phyloP scores from a whole-genome alignment of 2,888 invertebrate genomes.

The Lepidocyrtinus sp. region DNA sequence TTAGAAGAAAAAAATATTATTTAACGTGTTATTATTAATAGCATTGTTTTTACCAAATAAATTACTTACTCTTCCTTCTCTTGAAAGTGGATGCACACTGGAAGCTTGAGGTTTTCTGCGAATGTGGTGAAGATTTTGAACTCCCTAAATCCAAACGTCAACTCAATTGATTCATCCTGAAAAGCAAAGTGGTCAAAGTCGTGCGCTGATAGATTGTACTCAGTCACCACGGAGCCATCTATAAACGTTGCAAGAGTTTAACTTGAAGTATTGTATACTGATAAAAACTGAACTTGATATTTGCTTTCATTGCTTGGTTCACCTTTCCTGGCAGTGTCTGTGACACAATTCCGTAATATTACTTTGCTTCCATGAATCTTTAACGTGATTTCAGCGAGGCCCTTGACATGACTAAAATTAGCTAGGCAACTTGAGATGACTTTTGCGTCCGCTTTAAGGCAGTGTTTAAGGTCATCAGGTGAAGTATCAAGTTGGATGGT shows the following conservation, averaged over 20 bases:
- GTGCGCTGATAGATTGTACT: slow-evolving; percentile 60
- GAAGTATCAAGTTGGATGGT: slow-evolving; percentile 55
- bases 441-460: slow-evolving; percentile 61
- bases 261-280: background rate
- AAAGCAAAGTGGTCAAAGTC: slow-evolving; percentile 62
- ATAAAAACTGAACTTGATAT: no score
- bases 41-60: background rate
- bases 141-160: slow-evolving; percentile 64
- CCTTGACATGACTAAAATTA: slow-evolving; percentile 62
- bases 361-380: slow-evolving; percentile 55
- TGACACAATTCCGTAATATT: slow-evolving; percentile 58
- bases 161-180: slow-evolving; percentile 49
- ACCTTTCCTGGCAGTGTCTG: slow-evolving; percentile 65
- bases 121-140: slow-evolving; percentile 63
- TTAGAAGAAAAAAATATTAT: background rate
- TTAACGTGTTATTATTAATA: background rate
- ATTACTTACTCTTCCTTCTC: slow-evolving; percentile 60
- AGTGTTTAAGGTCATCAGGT: slow-evolving; percentile 41
- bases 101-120: slow-evolving; percentile 64
- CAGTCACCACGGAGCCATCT: slow-evolving; percentile 67
- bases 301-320: no score
- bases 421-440: slow-evolving; percentile 55
- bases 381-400: slow-evolving; percentile 62
- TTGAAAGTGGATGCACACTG: slow-evolving; percentile 61
- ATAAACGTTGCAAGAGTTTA: slow-evolving; percentile 19